Evolutionary conservation across 2,113 vertebrate genomes (phyloP).

Genomic region (Cheilinus undulatus): DNA sequence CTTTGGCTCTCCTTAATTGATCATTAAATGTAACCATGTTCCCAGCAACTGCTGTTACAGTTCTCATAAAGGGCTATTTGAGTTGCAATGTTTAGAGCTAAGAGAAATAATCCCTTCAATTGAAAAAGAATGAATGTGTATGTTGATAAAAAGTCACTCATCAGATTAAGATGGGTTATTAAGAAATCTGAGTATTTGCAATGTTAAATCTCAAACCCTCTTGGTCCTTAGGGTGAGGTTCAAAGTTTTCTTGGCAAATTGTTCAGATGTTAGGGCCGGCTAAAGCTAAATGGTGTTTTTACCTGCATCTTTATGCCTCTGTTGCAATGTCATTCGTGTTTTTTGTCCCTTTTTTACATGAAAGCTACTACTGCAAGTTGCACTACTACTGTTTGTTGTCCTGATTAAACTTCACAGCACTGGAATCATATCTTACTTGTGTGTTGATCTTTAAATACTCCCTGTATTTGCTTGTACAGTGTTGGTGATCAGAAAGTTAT

Average conservation of each 20-base stretch:
- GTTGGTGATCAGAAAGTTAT: not conserved
- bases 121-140: not conserved
- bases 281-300: slow-evolving; percentile 2
- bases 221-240: not conserved
- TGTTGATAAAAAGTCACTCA: slow-evolving; percentile 3
- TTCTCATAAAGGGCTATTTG: not conserved
- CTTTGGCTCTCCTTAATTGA: not conserved
- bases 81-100: not conserved
- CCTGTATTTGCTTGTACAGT: not conserved
- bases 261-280: not conserved
- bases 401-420: slow-evolving; percentile 69
- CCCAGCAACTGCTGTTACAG: slow-evolving; percentile 22
- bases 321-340: slow-evolving; percentile 30
- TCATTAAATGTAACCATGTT: not conserved
- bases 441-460: not conserved
- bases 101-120: not conserved
- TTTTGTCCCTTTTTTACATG: slow-evolving; percentile 23
- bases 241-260: slow-evolving; percentile 2
- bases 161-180: not conserved
- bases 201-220: slow-evolving; percentile 13
- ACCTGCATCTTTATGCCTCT: slow-evolving; percentile 7
- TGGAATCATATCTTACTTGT: slow-evolving; percentile 48
- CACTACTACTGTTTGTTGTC: slow-evolving; percentile 60
- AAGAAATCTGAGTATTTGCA: not conserved
- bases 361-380: slow-evolving; percentile 58